These are phyloP conservation scores for Chalcis sispes DNA, from an alignment of 2,888 invertebrate species.

Conservation along the genomic window DNA sequence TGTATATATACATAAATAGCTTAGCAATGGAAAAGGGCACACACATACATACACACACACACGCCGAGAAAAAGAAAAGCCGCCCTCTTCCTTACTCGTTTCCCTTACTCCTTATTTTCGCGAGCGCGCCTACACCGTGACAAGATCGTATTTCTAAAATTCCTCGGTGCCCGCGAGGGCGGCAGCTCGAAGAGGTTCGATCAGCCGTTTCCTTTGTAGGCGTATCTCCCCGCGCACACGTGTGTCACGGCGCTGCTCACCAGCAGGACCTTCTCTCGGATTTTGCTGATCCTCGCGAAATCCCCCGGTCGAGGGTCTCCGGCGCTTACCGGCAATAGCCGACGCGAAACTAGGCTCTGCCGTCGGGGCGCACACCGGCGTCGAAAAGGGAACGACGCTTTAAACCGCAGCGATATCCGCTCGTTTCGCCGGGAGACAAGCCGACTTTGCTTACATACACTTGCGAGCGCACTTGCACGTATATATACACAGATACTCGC, in stretches of 20 bases:
- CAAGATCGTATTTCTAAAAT: conserved; percentile 47
- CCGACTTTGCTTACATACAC: conserved; percentile 52
- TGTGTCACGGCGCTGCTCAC: too few relatives aligned
- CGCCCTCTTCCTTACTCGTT: conserved; percentile 14
- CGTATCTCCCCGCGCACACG: conserved; percentile 30
- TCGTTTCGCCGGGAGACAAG: conserved; percentile 65
- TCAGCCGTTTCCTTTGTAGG: conserved; percentile 33
- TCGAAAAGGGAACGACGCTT: conserved; percentile 67
- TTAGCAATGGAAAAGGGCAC: conserved; percentile 35
- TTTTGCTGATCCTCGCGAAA: conserved; percentile 75
- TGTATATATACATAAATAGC: conserved; percentile 40
- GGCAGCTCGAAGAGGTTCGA: conserved; percentile 30
- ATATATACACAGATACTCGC: conserved; percentile 3
- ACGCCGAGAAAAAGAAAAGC: conserved; percentile 1
- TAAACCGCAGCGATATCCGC: conserved; percentile 75
- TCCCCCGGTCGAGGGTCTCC: conserved; percentile 60
- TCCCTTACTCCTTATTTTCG: too few relatives aligned
- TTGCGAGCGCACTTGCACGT: background rate
- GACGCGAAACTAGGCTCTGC: too few relatives aligned
- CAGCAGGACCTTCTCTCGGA: conserved; percentile 59
- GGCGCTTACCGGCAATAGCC: conserved; percentile 50
- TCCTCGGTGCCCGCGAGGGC: conserved; percentile 31
- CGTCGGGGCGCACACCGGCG: conserved; percentile 63
- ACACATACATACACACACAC: conserved; percentile 48
- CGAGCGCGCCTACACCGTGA: background rate